phyloP scores from a whole-genome alignment of 2,113 vertebrate species.

The Dolichotis patagonum region DNA sequence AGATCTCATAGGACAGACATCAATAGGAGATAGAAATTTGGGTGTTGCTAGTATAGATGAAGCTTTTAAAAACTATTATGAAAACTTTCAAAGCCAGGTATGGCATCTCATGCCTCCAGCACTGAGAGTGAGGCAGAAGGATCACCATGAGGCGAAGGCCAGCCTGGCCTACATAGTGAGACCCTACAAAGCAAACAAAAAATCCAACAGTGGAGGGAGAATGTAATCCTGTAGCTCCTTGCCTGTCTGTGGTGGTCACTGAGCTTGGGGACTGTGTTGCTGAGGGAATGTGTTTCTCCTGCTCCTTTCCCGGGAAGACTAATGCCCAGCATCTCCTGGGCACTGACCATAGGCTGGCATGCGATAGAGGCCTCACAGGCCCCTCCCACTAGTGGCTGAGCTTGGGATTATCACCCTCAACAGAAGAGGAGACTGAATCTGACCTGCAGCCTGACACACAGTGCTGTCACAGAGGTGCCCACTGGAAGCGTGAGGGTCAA shows the following conservation, averaged over 20 bases:
- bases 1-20: neutral
- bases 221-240: neutral
- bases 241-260: neutral
- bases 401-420: neutral
- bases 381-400: neutral
- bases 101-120: neutral
- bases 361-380: no score
- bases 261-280: neutral
- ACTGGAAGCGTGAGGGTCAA: neutral
- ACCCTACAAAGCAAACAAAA: neutral
- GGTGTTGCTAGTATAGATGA: neutral
- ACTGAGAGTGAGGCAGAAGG: neutral
- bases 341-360: rapidly evolving
- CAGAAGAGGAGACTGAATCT: neutral
- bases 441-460: neutral
- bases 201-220: neutral
- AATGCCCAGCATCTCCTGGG: neutral
- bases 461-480: neutral
- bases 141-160: neutral
- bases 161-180: neutral
- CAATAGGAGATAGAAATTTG: neutral
- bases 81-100: neutral
- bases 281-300: neutral
- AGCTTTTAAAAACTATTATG: neutral
- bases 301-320: neutral